These are phyloP conservation scores for Philonicus albiceps DNA, from an alignment of 2,888 invertebrate genomes.

Conservation along the genomic window DNA sequence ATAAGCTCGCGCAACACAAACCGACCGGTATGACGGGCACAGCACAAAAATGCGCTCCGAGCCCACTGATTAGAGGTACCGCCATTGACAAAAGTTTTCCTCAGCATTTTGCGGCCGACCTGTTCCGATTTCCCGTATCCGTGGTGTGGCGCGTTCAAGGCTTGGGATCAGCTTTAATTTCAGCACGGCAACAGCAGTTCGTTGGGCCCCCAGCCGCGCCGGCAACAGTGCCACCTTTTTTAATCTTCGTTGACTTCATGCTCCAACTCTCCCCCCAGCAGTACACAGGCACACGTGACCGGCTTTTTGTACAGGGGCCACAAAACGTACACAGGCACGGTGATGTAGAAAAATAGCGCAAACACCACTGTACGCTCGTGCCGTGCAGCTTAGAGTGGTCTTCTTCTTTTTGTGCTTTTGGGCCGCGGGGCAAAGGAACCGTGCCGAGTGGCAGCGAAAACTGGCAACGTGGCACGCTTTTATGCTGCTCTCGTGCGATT, in stretches of 20 bases:
- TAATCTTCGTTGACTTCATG: slow-evolving; percentile 5
- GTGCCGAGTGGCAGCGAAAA: neutral
- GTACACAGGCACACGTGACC: neutral
- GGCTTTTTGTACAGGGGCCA: neutral
- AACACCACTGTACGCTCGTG: neutral
- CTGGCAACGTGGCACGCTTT: neutral
- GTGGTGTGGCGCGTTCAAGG: neutral
- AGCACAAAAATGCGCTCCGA: neutral
- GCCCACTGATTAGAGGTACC: neutral
- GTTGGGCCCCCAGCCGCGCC: neutral
- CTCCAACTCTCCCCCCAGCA: slow-evolving; percentile 36
- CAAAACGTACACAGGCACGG: neutral
- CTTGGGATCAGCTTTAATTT: slow-evolving; percentile 38
- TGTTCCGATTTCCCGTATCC: slow-evolving; percentile 1
- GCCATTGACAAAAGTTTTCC: slow-evolving; percentile 14
- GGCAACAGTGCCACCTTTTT: slow-evolving; percentile 36
- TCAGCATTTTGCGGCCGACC: neutral
- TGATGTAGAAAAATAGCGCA: neutral
- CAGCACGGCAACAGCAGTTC: slow-evolving; percentile 33
- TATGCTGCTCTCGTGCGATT: neutral
- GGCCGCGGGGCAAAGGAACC: neutral
- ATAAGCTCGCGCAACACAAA: slow-evolving; percentile 31
- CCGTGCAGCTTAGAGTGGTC: neutral
- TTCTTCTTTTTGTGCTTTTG: neutral
- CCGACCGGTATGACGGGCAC: neutral